phyloP scores from a whole-genome alignment of 2,797 vertebrate genomes.

The Leuciscus waleckii region DNA sequence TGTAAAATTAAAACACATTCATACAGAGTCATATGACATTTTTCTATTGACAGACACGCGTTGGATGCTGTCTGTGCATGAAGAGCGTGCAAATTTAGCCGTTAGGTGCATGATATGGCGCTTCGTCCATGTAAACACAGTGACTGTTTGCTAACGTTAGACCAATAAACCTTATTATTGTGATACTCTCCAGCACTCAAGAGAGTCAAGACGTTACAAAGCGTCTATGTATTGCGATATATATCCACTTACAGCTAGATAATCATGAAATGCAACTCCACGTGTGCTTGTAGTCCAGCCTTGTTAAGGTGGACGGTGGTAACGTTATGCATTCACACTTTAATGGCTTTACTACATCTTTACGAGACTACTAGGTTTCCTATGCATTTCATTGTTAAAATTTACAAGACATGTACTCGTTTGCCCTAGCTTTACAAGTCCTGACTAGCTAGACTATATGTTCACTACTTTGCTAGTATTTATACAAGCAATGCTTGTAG shows the following conservation, averaged over 20 bases:
- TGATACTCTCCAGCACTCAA: neutral
- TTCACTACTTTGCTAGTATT: neutral
- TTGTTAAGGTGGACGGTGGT: slow-evolving; percentile 14
- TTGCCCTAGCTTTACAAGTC: neutral
- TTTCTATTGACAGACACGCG: neutral
- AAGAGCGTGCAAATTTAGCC: neutral
- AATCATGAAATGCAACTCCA: slow-evolving; percentile 3
- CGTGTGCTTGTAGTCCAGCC: slow-evolving; percentile 20
- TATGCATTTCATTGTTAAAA: neutral
- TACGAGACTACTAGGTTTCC: neutral
- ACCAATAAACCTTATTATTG: slow-evolving; percentile 6
- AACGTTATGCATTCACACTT: neutral
- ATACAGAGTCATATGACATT: neutral
- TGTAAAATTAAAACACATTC: slow-evolving; percentile 71
- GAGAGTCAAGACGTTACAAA: neutral
- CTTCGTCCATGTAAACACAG: slow-evolving; percentile 26
- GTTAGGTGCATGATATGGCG: slow-evolving; percentile 1
- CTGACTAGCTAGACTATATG: neutral
- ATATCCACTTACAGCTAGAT: neutral
- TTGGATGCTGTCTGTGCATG: slow-evolving; percentile 14
- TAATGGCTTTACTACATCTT: neutral
- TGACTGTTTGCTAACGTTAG: slow-evolving; percentile 35
- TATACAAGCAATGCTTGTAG: neutral
- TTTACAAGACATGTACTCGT: neutral
- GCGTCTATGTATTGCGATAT: neutral